A percentile compares a stretch with the other conserved stretches of the same genome.
phyloP scores from a whole-genome alignment of 1,140 invertebrate genomes.

The Nomia melanderi region DNA sequence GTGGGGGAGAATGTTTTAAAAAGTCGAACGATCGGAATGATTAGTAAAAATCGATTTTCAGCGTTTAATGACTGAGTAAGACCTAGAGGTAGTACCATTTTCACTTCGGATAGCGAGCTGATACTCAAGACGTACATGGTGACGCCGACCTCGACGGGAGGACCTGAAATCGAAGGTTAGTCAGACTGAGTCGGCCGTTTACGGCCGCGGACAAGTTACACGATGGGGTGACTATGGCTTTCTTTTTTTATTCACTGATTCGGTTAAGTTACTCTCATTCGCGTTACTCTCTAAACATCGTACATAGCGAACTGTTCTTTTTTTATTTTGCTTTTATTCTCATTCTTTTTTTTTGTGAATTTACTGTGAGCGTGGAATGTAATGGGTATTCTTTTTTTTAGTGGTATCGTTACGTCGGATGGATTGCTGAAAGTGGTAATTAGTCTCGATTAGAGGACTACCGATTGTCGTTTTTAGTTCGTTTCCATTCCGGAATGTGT shows the following conservation, averaged over 20 bases:
- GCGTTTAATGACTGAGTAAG: slow-evolving; percentile 79
- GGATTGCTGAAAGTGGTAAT: slow-evolving; percentile 66
- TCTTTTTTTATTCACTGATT: slow-evolving; percentile 51
- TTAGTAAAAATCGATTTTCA: slow-evolving; percentile 68
- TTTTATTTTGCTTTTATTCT: slow-evolving; percentile 19
- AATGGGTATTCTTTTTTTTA: slow-evolving; percentile 45
- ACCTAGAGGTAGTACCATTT: slow-evolving; percentile 93
- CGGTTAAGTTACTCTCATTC: slow-evolving; percentile 37
- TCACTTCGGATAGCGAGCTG: slow-evolving; percentile 99
- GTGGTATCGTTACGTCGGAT: slow-evolving; percentile 62
- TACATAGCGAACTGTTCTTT: background rate
- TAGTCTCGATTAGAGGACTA: slow-evolving; percentile 59
- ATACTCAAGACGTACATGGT: slow-evolving; percentile 99
- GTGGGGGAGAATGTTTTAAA: slow-evolving; percentile 47
- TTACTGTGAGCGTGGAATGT: slow-evolving; percentile 60
- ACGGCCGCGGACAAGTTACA: slow-evolving; percentile 70
- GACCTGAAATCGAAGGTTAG: slow-evolving; percentile 88
- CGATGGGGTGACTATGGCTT: slow-evolving; percentile 64
- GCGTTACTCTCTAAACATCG: slow-evolving; percentile 22
- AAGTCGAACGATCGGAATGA: slow-evolving; percentile 54
- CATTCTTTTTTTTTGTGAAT: slow-evolving; percentile 43
- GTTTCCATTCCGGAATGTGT: slow-evolving; percentile 39
- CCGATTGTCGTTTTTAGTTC: slow-evolving; percentile 24
- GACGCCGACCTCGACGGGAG: slow-evolving; percentile 97
- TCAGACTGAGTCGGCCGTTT: slow-evolving; percentile 78